phyloP scores from a whole-genome alignment of 2,797 vertebrate species.

The Hyperoplus immaculatus region DNA sequence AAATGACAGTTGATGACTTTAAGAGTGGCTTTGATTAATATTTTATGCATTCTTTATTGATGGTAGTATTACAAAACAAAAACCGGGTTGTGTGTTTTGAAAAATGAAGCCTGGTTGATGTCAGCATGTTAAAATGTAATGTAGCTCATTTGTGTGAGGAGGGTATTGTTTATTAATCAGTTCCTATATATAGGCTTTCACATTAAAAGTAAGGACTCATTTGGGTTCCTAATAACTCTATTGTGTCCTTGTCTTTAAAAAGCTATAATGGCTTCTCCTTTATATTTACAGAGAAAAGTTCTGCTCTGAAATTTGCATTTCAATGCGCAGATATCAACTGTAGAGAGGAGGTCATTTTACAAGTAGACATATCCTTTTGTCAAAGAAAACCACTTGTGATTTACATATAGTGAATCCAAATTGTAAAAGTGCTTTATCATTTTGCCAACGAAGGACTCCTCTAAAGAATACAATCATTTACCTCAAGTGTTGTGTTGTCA shows the following conservation, averaged over 20 bases:
- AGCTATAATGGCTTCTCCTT: constrained; percentile 18
- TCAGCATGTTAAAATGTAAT: background rate
- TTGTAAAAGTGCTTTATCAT: constrained; percentile 16
- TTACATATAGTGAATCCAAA: constrained; percentile 13
- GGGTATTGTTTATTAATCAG: background rate
- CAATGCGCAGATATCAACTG: constrained; percentile 14
- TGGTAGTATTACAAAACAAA: background rate
- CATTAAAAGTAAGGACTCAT: background rate
- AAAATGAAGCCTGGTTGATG: background rate
- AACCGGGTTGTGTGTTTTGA: background rate
- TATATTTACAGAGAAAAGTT: background rate
- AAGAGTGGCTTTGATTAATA: background rate
- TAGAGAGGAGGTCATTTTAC: constrained; percentile 15
- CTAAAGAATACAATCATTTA: constrained; percentile 5
- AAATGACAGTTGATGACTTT: background rate
- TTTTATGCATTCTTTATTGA: background rate
- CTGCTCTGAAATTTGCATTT: constrained; percentile 33
- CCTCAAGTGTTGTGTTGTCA: constrained; percentile 24
- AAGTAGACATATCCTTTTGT: constrained; percentile 8
- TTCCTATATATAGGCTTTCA: background rate
- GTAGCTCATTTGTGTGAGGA: background rate
- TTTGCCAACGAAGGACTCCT: constrained; percentile 5
- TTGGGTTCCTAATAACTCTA: background rate
- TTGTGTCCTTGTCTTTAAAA: background rate
- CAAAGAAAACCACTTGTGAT: constrained; percentile 16